Evolutionary conservation across 2,113 vertebrate genomes (phyloP).

Genomic region (Pampusana beccarii): DNA sequence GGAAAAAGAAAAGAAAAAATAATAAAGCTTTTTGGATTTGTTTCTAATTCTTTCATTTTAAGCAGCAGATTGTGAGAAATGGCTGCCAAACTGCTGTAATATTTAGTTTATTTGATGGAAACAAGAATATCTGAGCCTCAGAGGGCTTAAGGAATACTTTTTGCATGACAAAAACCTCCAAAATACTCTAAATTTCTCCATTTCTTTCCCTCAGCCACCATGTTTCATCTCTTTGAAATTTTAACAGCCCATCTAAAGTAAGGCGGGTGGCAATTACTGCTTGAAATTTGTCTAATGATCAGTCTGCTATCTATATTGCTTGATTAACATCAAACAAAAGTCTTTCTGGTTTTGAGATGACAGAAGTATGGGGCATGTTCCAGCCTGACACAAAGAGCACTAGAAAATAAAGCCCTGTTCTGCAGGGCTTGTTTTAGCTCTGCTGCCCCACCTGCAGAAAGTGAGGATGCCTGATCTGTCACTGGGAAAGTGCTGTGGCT

Average conservation of each 20-base stretch:
- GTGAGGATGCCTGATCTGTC: background rate
- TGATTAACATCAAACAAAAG: slow-evolving; percentile 24
- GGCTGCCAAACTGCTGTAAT: background rate
- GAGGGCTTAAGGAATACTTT: background rate
- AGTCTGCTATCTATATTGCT: background rate
- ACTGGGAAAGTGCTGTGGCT: background rate
- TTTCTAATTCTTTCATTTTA: background rate
- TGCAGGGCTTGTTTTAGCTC: background rate
- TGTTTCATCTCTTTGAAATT: background rate
- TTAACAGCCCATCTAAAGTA: background rate
- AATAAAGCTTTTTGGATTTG: background rate
- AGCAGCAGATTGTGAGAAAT: background rate
- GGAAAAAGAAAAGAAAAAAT: background rate
- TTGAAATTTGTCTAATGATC: background rate
- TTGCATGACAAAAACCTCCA: background rate
- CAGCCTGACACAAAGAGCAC: background rate
- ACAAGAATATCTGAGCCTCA: background rate
- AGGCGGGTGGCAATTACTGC: background rate
- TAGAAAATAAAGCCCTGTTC: background rate
- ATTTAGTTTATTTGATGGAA: background rate
- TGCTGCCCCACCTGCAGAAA: slow-evolving; percentile 7
- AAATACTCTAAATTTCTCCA: background rate
- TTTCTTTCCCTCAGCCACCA: background rate
- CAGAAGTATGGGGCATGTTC: background rate
- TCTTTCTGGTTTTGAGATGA: background rate